Evolutionary conservation across 2,888 invertebrate genomes (phyloP).

Genomic region (Trachelus tabidus): DNA sequence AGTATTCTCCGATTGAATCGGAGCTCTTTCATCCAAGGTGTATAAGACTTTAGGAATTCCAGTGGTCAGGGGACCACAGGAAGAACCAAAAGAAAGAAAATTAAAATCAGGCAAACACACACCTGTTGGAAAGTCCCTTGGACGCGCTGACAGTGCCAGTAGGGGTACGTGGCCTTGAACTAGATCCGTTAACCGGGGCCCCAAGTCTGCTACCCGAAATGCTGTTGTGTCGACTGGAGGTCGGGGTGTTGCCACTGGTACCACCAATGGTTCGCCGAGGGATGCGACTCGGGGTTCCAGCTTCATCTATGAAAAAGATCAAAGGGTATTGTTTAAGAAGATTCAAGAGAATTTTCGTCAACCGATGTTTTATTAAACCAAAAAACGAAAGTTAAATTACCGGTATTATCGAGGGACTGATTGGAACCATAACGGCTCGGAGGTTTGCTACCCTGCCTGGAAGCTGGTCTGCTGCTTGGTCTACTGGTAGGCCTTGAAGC

Average conservation of each 20-base stretch:
- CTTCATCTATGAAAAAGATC: constrained; percentile 71
- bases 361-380: background rate
- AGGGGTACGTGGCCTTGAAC: constrained; percentile 78
- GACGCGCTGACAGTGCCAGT: constrained; percentile 83
- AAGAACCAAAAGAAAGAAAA: background rate
- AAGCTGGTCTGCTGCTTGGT: constrained; percentile 87
- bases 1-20: background rate
- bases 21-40: constrained; percentile 25
- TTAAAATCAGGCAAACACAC: constrained; percentile 37
- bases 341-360: background rate
- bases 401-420: constrained; percentile 88
- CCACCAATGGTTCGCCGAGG: constrained; percentile 77
- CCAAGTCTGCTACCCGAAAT: constrained; percentile 72
- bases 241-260: constrained; percentile 71
- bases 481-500: constrained; percentile 74
- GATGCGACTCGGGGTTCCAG: constrained; percentile 83
- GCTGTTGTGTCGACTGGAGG: constrained; percentile 70
- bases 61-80: background rate
- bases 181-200: constrained; percentile 72
- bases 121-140: constrained; percentile 77
- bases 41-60: constrained; percentile 21
- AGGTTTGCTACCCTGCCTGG: constrained; percentile 89
- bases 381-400: constrained; percentile 63
- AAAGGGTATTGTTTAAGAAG: background rate
- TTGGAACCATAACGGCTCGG: constrained; percentile 94